Base-by-base conservation (phyloP, 2,888 invertebrate species). In the Orchesellides sinensis region DNA sequence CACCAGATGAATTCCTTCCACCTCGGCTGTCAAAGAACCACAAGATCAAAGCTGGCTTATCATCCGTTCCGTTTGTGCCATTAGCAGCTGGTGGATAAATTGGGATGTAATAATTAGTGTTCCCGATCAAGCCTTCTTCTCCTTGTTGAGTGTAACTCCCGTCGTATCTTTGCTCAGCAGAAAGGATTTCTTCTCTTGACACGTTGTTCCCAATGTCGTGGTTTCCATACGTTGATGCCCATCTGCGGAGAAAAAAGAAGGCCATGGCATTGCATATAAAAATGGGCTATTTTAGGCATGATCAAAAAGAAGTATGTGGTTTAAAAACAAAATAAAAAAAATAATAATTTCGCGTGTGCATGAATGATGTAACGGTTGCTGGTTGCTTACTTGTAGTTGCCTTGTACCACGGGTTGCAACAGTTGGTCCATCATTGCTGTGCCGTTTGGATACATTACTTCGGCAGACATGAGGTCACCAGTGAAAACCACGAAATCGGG, bases 1-100 rank as follows among this genome's bases (percentile, higher is more conserved):
- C 84, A 19, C 86, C 86, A 29, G 59, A 45, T 3, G 69, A 63
- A 29, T 77, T 85, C 56, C 84, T 69, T 32, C 85, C 85, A 49
- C 85, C 85, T 21, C 83, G 70, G 23, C 56, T 82, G 70, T 85
- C 85, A 59, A 85, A 85, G 59, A 85, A 85, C 85, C 85, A 85
- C 8, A 84, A 72, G 25, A 85, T 66, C 1, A 84, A 17, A 8
- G 80, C 75, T 0, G 84, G 83, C 27, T 45, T 63, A 0, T 74
- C 72, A 2, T 23, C 40, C 14, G 63, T 29, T 19, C 49, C 45
- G 47, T 73, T 59, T 2, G 65, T 25, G 12, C 12, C 25, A n/a
- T n/a, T n/a, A n/a, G n/a, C 45, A 10, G 1, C n/a, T 2, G 83
- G 82, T 6, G 85, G 75, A 27, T 84, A 85, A 17, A 85, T 70